Conservation (phyloP, 2,113 vertebrate species). For the Pseudois nayaur region DNA sequence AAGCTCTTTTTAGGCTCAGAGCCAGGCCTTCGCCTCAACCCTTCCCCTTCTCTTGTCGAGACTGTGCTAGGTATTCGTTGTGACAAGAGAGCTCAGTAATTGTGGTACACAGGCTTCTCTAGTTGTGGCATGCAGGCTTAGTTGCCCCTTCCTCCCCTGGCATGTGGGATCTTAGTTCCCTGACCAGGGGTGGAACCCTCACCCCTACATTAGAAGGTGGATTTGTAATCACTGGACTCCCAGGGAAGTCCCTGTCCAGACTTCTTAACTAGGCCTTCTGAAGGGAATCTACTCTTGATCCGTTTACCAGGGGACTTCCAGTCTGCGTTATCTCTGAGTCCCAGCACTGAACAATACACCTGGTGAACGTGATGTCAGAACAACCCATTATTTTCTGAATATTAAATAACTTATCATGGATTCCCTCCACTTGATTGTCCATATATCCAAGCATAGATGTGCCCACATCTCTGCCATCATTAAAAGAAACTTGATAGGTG, state of each 20-base stretch:
- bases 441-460: neutral
- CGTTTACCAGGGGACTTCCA: neutral
- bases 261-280: neutral
- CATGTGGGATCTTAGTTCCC: neutral
- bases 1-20: neutral
- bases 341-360: neutral
- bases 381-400: neutral
- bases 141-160: neutral
- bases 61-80: neutral
- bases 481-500: neutral
- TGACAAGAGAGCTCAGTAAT: neutral
- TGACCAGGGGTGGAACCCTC: neutral
- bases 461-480: neutral
- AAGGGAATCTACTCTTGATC: neutral
- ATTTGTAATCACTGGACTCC: neutral
- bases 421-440: neutral
- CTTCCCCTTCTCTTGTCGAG: neutral
- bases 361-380: neutral
- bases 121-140: neutral
- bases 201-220: neutral
- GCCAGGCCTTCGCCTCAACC: neutral
- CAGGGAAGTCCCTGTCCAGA: neutral
- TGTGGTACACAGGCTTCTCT: neutral
- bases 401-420: neutral
- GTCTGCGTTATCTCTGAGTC: neutral